Percentiles rank a stretch among this genome's conserved stretches.
phyloP scores from a whole-genome alignment of 2,888 invertebrate genomes.

The Apoderus coryli region DNA sequence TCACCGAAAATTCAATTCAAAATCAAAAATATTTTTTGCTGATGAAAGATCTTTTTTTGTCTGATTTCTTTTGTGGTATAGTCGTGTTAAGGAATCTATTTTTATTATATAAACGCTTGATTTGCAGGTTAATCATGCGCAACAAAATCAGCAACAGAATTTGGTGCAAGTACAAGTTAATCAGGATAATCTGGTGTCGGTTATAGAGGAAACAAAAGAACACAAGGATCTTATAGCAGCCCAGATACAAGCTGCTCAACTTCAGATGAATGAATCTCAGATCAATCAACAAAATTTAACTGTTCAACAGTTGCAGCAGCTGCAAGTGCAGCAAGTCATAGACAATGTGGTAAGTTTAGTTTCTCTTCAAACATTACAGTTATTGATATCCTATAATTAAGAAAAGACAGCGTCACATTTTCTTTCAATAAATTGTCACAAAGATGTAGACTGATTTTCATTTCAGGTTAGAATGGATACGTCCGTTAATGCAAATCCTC shows the following conservation, averaged over 20 bases:
- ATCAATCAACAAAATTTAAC: constrained; percentile 28
- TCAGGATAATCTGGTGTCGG: constrained; percentile 33
- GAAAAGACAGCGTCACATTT: not conserved
- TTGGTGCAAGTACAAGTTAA: constrained; percentile 33
- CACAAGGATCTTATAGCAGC: constrained; percentile 29
- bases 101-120: constrained; percentile 11
- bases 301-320: constrained; percentile 31
- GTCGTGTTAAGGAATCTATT: too few relatives aligned
- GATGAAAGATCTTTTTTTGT: too few relatives aligned
- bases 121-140: constrained; percentile 19
- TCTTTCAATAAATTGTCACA: constrained; percentile 2
- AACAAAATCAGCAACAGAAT: constrained; percentile 28
- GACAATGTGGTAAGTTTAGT: constrained; percentile 27
- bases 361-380: too few relatives aligned
- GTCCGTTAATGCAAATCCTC: constrained; percentile 11
- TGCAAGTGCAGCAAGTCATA: constrained; percentile 42
- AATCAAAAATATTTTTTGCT: too few relatives aligned
- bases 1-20: too few relatives aligned
- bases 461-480: constrained; percentile 13
- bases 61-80: too few relatives aligned
- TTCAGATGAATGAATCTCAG: constrained; percentile 41
- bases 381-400: too few relatives aligned
- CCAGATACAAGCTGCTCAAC: constrained; percentile 23
- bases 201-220: constrained; percentile 33
- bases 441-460: too few relatives aligned